Percentiles rank a stretch among this genome's conserved stretches.
Evolutionary conservation across 2,888 invertebrate species (phyloP).

Genomic region (Aethes cnicana): DNA sequence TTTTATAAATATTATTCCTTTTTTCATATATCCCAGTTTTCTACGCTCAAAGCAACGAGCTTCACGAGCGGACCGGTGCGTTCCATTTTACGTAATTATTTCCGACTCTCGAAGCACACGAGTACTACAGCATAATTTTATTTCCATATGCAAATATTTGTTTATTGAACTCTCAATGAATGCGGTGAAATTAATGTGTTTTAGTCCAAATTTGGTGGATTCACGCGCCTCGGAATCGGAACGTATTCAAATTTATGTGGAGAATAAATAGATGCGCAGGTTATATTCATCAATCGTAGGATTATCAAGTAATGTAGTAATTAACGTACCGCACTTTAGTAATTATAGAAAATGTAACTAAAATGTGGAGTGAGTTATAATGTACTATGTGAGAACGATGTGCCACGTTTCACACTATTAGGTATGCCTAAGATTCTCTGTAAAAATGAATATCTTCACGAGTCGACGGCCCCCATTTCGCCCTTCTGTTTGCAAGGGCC

Average conservation of each 20-base stretch:
- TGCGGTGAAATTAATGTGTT: conserved; percentile 2
- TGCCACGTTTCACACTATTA: too few relatives aligned
- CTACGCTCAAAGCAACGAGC: too few relatives aligned
- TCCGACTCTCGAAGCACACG: background rate
- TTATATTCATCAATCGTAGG: background rate
- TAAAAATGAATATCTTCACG: too few relatives aligned
- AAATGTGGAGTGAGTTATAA: too few relatives aligned
- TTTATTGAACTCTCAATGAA: conserved; percentile 5
- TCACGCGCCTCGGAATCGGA: background rate
- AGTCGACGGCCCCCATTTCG: too few relatives aligned
- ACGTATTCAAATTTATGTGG: conserved; percentile 5
- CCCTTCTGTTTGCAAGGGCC: too few relatives aligned
- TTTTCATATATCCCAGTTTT: background rate
- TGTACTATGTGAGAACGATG: too few relatives aligned
- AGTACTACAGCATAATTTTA: background rate
- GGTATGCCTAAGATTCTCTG: too few relatives aligned
- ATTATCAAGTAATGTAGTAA: background rate
- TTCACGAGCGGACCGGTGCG: background rate
- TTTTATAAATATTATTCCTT: background rate
- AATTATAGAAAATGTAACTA: too few relatives aligned
- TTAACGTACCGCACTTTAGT: too few relatives aligned
- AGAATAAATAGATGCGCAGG: background rate
- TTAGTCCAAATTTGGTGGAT: conserved; percentile 2
- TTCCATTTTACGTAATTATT: background rate
- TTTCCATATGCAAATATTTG: conserved; percentile 7